A percentile compares a stretch with the other conserved stretches of the same genome.
Evolutionary conservation across 2,113 vertebrate genomes (phyloP).

Genomic region (Gobius niger): DNA sequence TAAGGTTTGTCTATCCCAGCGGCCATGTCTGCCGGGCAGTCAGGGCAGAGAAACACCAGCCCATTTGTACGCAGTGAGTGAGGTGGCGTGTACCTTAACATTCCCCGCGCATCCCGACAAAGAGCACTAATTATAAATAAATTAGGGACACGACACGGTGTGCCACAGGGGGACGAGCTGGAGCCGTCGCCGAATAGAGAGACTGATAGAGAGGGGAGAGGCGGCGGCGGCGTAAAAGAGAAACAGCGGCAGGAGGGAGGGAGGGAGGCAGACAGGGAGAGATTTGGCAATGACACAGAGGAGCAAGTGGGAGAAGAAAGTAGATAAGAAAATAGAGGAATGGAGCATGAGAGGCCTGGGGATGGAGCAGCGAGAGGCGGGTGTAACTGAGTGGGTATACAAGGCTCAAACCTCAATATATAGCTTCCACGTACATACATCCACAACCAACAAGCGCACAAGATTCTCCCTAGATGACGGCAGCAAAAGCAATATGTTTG

Average conservation of each 20-base stretch:
- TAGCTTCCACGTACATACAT: conserved; percentile 54
- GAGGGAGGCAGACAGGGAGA: conserved; percentile 56
- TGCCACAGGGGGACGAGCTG: conserved; percentile 75
- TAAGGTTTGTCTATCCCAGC: conserved; percentile 63
- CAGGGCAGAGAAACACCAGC: conserved; percentile 65
- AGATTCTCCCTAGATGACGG: conserved; percentile 67
- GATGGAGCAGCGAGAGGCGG: conserved; percentile 44
- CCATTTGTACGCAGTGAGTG: conserved; percentile 79
- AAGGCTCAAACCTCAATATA: conserved; percentile 70
- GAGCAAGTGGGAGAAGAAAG: conserved; percentile 72
- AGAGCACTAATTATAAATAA: conserved; percentile 87
- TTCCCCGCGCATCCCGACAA: conserved; percentile 81
- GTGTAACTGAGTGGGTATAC: conserved; percentile 53
- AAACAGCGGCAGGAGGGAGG: conserved; percentile 56
- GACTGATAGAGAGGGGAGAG: conserved; percentile 69
- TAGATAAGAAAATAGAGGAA: conserved; percentile 78
- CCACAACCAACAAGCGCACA: conserved; percentile 61
- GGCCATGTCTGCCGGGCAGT: conserved; percentile 58
- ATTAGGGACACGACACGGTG: conserved; percentile 82
- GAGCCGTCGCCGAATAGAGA: conserved; percentile 71
- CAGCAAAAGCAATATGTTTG: conserved; percentile 60
- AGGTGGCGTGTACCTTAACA: conserved; percentile 80
- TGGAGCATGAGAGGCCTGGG: conserved; percentile 66
- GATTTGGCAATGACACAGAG: conserved; percentile 74
- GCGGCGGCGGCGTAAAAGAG: conserved; percentile 57